Percentiles rank a stretch among this genome's conserved stretches.
Conservation (phyloP, 2,797 vertebrate genomes). For the Syngnathus acus region DNA sequence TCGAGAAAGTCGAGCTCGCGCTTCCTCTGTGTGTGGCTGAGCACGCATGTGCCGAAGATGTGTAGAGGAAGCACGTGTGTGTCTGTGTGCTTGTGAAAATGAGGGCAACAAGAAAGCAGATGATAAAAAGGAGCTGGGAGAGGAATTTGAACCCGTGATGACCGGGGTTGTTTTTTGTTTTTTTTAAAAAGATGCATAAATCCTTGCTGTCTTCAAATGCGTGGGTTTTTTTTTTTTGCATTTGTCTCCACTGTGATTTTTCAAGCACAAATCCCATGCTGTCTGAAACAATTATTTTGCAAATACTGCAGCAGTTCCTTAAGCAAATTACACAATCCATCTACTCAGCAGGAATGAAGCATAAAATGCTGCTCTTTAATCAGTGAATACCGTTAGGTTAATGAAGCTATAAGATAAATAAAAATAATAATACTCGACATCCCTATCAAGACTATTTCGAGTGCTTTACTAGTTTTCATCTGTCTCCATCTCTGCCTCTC, state of each 20-base stretch:
- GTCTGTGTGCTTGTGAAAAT: background rate
- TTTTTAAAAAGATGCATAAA: background rate
- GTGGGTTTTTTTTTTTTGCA: background rate
- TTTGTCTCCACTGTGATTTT: conserved; percentile 38
- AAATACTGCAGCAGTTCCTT: conserved; percentile 48
- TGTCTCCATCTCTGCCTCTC: conserved; percentile 31
- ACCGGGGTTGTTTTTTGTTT: background rate
- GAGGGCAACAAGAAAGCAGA: background rate
- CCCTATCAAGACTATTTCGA: background rate
- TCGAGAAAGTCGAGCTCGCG: conserved; percentile 44
- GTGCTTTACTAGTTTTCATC: conserved; percentile 16
- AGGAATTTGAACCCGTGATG: background rate
- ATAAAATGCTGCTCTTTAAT: conserved; percentile 37
- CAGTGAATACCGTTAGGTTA: conserved; percentile 34
- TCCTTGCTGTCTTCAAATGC: background rate
- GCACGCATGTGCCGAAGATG: background rate
- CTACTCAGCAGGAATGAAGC: conserved; percentile 46
- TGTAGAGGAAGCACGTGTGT: background rate
- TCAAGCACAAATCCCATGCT: conserved; percentile 58
- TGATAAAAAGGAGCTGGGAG: background rate
- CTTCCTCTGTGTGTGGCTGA: conserved; percentile 18
- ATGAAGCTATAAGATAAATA: background rate
- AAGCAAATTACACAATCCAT: conserved; percentile 47
- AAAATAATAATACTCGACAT: background rate
- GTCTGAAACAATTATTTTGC: conserved; percentile 59